Evolutionary conservation across 2,888 invertebrate species (phyloP), one percentile per base, ranked within the genome.

Genomic region (Meteorus cinctellus): DNA sequence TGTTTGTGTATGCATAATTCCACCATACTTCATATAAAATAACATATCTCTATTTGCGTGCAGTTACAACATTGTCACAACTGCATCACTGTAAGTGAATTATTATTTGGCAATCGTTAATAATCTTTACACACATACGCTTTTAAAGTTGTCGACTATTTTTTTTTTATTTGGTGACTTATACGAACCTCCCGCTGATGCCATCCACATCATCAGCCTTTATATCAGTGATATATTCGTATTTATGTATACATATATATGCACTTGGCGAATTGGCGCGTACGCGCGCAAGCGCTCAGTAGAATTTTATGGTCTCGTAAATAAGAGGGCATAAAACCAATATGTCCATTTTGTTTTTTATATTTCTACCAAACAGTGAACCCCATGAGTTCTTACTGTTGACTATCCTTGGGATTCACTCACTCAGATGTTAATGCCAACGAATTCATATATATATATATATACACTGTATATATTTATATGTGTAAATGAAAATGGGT

Each of bases 281-380:
- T 55, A 19, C n/a, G 55, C 19, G n/a, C 55, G 19, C 55, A 55
- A 55, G n/a, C 19, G 19, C 19, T 69, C 77, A 70, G 77, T 77
- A 71, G 77, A 82, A 82, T 81, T 87, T 87, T 86, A 87, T 83
- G 84, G 83, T 86, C 85, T 81, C 87, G 84, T 88, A 88, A 88
- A 87, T 87, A 86, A 86, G 81, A 76, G 81, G 82, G 84, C 85
- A 84, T 85, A 85, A 86, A 86, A 84, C 84, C 86, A 85, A 86
- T 87, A 85, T 79, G 82, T 84, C 81, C 79, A 77, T 76, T 82
- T 82, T 82, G 83, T 83, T 76, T 79, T 71, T 77, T 71, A 65
- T 31, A n/a, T n/a, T 5, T n/a, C 8, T 55, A 65, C 31, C 29
- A 48, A 69, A 68, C 79, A 82, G 82, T 34, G 34, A 83, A 82